Conservation (phyloP, 2,797 vertebrate genomes). For the Eulemur albifrons region DNA sequence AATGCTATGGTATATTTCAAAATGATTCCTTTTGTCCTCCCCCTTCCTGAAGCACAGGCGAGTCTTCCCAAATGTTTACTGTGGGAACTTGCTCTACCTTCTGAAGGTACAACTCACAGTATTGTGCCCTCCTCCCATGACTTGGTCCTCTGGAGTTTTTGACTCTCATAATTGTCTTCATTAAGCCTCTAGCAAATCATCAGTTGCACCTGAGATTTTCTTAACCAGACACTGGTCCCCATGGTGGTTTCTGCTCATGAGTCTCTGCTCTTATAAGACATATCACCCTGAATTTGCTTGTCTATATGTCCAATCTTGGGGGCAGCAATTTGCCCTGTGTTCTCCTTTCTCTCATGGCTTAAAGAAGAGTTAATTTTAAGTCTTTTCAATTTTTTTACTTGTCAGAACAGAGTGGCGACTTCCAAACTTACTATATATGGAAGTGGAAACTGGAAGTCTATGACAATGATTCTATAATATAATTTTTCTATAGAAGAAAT, state of each 20-base stretch:
- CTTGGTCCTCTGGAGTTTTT: neutral
- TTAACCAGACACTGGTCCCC: neutral
- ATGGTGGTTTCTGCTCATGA: neutral
- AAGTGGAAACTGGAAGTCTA: neutral
- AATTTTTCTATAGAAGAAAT: neutral
- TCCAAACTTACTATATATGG: neutral
- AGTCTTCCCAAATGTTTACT: too few relatives aligned
- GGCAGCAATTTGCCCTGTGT: neutral
- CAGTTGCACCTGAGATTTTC: neutral
- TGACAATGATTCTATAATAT: neutral
- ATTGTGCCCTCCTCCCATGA: neutral
- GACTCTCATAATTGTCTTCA: neutral
- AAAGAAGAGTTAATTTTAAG: neutral
- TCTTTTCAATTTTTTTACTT: neutral
- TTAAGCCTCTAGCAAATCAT: neutral
- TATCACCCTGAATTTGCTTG: neutral
- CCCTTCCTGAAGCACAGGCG: fast-evolving
- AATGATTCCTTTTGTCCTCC: neutral
- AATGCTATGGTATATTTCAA: neutral
- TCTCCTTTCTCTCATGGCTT: neutral
- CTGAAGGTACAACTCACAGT: neutral
- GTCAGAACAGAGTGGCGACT: neutral
- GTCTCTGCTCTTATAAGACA: neutral
- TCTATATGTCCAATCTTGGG: neutral
- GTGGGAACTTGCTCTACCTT: neutral